These are phyloP conservation scores for Molorchus minor DNA, from an alignment of 2,888 invertebrate genomes.

Conservation along the genomic window DNA sequence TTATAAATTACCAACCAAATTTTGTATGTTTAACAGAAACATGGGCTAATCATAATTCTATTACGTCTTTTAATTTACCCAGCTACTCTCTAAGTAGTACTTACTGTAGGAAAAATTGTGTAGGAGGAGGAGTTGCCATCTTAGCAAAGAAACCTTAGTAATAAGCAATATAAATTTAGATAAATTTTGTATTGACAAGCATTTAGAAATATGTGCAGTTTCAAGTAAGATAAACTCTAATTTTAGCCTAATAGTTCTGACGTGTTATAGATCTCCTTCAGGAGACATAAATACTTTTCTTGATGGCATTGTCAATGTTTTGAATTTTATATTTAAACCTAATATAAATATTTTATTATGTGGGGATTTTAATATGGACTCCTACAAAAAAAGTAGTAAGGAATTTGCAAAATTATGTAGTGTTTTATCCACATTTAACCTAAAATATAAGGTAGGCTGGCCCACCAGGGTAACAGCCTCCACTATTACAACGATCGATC, in stretches of 20 bases:
- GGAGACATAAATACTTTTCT: slow-evolving; percentile 10
- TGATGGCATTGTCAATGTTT: slow-evolving; percentile 1
- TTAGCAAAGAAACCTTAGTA: not conserved
- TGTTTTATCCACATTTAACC: slow-evolving; percentile 5
- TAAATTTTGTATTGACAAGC: slow-evolving; percentile 8
- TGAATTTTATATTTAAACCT: slow-evolving; percentile 13
- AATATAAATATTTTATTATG: slow-evolving; percentile 8
- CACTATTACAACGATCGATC: no score
- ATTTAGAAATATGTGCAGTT: slow-evolving; percentile 13
- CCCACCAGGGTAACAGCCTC: no score
- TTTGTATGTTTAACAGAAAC: no score
- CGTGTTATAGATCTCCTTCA: slow-evolving; percentile 16
- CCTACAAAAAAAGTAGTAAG: not conserved
- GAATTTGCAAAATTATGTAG: slow-evolving; percentile 12
- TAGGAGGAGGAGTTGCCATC: not conserved
- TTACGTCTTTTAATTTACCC: not conserved
- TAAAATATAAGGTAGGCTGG: no score
- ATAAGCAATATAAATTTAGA: not conserved
- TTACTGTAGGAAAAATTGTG: not conserved
- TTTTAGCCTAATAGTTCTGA: slow-evolving; percentile 1
- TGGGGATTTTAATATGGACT: slow-evolving; percentile 20
- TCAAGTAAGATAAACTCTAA: slow-evolving; percentile 1
- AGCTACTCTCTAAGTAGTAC: not conserved
- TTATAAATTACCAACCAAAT: no score
- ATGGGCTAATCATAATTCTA: no score